Conservation (phyloP, 2,888 invertebrate species). For the Apamea monoglypha region DNA sequence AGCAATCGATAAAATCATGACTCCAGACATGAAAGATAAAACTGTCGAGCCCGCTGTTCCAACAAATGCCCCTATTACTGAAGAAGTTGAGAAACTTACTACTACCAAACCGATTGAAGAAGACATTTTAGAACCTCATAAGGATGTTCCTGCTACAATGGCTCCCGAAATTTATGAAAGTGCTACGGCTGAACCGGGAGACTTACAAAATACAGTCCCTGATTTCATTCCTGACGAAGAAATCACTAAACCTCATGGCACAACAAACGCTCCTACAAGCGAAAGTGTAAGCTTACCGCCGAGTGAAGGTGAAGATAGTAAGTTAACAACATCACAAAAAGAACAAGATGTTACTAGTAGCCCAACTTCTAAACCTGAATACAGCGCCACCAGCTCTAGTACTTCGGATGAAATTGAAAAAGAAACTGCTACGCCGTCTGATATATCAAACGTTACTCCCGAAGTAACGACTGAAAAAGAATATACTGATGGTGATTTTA, state of each 20-base stretch:
- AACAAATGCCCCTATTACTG: slow-evolving; percentile 41
- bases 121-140: slow-evolving; percentile 33
- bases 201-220: slow-evolving; percentile 63
- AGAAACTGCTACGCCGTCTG: slow-evolving; percentile 29
- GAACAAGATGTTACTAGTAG: slow-evolving; percentile 35
- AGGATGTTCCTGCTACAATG: slow-evolving; percentile 31
- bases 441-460: slow-evolving; percentile 30
- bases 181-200: slow-evolving; percentile 58
- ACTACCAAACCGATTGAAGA: slow-evolving; percentile 35
- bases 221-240: slow-evolving; percentile 56
- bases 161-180: slow-evolving; percentile 48
- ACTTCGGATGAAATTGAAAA: slow-evolving; percentile 38
- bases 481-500: slow-evolving; percentile 41
- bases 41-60: slow-evolving; percentile 36
- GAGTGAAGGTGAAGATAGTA: slow-evolving; percentile 29
- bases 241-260: slow-evolving; percentile 38
- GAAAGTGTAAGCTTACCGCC: slow-evolving; percentile 37
- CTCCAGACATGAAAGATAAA: slow-evolving; percentile 33
- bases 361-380: slow-evolving; percentile 40
- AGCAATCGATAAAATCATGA: slow-evolving; percentile 40
- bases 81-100: slow-evolving; percentile 44
- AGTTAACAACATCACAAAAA: slow-evolving; percentile 22
- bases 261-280: slow-evolving; percentile 32
- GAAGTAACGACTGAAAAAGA: slow-evolving; percentile 53
- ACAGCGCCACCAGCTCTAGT: slow-evolving; percentile 40